These are phyloP conservation scores for Stegophylla sp. DNA, from an alignment of 2,888 invertebrate genomes.

Conservation along the genomic window DNA sequence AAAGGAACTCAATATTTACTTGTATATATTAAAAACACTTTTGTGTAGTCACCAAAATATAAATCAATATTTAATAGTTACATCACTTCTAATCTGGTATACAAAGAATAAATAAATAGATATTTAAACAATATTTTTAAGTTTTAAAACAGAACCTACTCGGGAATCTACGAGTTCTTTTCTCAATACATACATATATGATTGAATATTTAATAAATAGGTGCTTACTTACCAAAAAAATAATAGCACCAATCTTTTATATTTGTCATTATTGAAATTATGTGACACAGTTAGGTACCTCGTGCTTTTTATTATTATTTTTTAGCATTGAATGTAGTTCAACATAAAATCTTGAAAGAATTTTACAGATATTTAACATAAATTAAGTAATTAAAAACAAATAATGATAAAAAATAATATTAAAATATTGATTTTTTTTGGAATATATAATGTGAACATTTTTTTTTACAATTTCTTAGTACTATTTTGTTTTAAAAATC, in stretches of 20 bases:
- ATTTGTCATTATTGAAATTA: too few relatives aligned
- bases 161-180: too few relatives aligned
- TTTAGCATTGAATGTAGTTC: too few relatives aligned
- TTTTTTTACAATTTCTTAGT: neutral
- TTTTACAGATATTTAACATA: neutral
- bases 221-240: too few relatives aligned
- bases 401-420: neutral
- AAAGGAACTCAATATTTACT: too few relatives aligned
- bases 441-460: slow-evolving; percentile 3
- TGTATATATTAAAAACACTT: neutral
- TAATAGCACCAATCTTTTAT: too few relatives aligned
- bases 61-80: neutral
- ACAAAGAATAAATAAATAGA: too few relatives aligned
- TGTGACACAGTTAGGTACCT: too few relatives aligned
- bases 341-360: neutral
- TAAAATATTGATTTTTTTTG: neutral
- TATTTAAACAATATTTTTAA: neutral
- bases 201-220: too few relatives aligned
- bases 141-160: neutral
- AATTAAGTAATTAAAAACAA: neutral
- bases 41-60: neutral
- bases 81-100: too few relatives aligned
- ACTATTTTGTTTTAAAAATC: slow-evolving; percentile 5
- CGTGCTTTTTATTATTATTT: too few relatives aligned
- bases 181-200: too few relatives aligned